Percentiles rank a stretch among this genome's conserved stretches.
Evolutionary conservation across 2,888 invertebrate species (phyloP).

Genomic region (Lepetodrilus schrolli): DNA sequence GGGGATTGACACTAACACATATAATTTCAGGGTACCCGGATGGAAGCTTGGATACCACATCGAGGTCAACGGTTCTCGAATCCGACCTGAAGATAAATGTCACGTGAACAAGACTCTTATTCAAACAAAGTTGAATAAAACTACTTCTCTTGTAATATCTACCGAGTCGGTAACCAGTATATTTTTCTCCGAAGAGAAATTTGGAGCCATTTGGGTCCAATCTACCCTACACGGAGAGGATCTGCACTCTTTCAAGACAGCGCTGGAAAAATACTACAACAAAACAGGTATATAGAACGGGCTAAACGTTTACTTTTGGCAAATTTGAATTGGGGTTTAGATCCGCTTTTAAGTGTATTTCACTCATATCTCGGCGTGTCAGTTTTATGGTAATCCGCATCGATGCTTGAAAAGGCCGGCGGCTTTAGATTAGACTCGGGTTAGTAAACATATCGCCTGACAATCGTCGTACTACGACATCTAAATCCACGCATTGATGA

Average conservation of each 20-base stretch:
- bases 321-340: too few species aligned
- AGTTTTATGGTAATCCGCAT: too few species aligned
- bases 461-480: too few species aligned
- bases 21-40: background rate
- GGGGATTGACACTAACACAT: too few species aligned
- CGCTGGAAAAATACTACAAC: slow-evolving; percentile 16
- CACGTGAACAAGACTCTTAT: background rate
- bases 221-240: slow-evolving; percentile 3
- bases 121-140: background rate
- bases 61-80: background rate
- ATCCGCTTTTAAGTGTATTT: too few species aligned
- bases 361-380: too few species aligned
- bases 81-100: background rate
- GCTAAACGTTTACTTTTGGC: too few species aligned
- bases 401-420: too few species aligned
- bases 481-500: too few species aligned
- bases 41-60: slow-evolving; percentile 15
- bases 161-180: background rate
- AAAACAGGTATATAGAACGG: slow-evolving; percentile 9
- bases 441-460: too few species aligned
- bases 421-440: too few species aligned
- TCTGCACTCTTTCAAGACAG: background rate
- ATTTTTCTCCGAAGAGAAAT: background rate
- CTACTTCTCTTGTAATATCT: background rate
- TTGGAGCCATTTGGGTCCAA: background rate